Percentiles rank a stretch among this genome's conserved stretches.
These are phyloP conservation scores for Melanargia galathea DNA, from an alignment of 2,888 invertebrate species.

Conservation along the genomic window DNA sequence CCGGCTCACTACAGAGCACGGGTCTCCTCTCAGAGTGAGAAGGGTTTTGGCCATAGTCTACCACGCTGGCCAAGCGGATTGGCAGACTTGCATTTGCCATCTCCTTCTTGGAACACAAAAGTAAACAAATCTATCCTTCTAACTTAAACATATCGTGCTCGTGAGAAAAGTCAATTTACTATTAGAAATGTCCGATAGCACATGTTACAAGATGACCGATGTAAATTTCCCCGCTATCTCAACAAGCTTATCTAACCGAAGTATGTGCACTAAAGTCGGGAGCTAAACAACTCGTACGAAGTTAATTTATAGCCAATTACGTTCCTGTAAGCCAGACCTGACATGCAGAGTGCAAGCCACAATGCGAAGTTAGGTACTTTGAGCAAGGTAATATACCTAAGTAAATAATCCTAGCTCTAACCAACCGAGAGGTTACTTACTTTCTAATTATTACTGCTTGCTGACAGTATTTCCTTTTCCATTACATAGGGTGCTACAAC, in stretches of 20 bases:
- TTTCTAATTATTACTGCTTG: constrained; percentile 7
- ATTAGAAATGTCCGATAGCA: constrained; percentile 28
- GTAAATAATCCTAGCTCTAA: constrained; percentile 14
- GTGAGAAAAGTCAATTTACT: background rate
- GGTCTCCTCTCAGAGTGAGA: too few relatives aligned
- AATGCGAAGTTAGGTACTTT: constrained; percentile 31
- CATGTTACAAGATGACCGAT: constrained; percentile 29
- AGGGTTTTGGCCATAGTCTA: too few relatives aligned
- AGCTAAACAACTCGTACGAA: constrained; percentile 67
- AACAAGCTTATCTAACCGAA: constrained; percentile 49
- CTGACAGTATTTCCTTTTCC: background rate
- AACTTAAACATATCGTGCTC: too few relatives aligned
- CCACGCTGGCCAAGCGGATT: too few relatives aligned
- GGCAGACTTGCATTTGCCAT: too few relatives aligned
- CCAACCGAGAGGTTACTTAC: background rate
- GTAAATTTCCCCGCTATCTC: constrained; percentile 34
- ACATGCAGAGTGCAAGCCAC: constrained; percentile 35
- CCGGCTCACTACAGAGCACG: too few relatives aligned
- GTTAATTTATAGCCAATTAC: constrained; percentile 80
- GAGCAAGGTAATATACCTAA: constrained; percentile 23
- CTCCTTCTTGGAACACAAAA: too few relatives aligned
- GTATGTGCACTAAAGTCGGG: constrained; percentile 49
- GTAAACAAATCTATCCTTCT: too few relatives aligned
- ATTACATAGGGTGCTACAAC: too few relatives aligned
- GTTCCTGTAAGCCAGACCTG: constrained; percentile 64